These are phyloP conservation scores for Eupithecia subumbrata DNA, from an alignment of 2,888 invertebrate species.

Conservation along the genomic window DNA sequence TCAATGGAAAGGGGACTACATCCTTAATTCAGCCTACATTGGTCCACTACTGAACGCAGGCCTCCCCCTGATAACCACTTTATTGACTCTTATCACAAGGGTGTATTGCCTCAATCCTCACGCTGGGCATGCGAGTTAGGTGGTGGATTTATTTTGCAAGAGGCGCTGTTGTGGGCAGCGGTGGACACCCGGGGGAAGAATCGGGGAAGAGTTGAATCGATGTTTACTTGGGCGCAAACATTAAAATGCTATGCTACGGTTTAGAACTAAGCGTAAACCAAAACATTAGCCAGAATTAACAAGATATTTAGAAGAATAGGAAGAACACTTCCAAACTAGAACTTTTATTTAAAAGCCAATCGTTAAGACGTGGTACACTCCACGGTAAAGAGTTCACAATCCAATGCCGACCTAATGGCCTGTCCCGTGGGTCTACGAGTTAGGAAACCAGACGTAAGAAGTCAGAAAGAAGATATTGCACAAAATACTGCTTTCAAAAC, in stretches of 20 bases:
- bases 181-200: too few relatives aligned
- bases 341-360: conserved; percentile 31
- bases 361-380: conserved; percentile 21
- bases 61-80: background rate
- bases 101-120: too few relatives aligned
- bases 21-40: background rate
- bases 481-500: background rate
- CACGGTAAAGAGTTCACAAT: conserved; percentile 34
- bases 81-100: background rate
- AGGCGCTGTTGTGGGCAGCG: background rate
- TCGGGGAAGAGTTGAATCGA: background rate
- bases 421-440: conserved; percentile 17
- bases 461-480: background rate
- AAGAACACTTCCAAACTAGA: background rate
- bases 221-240: too few relatives aligned
- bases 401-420: conserved; percentile 40
- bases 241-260: background rate
- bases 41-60: background rate
- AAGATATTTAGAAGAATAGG: background rate
- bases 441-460: conserved; percentile 26
- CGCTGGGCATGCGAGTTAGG: background rate
- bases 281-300: background rate
- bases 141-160: background rate
- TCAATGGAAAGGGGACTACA: too few relatives aligned
- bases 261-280: background rate